Evolutionary conservation across 2,113 vertebrate species (phyloP).

Genomic region (Hymenochirus boettgeri): DNA sequence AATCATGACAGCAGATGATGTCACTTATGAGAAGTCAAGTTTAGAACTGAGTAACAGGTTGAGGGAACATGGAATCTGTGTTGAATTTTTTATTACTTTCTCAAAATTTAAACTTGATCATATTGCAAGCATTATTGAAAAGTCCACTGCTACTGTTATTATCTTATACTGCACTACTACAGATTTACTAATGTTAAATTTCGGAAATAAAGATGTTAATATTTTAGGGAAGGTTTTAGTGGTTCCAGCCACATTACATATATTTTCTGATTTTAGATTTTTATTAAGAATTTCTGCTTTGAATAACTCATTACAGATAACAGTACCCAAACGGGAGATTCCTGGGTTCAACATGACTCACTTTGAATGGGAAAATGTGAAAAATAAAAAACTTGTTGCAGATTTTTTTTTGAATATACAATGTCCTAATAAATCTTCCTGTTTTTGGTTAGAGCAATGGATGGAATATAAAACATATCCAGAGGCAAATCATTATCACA

Average conservation of each 20-base stretch:
- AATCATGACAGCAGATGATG: not conserved
- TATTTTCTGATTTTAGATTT: not conserved
- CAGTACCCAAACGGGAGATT: not conserved
- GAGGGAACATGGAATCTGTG: not conserved
- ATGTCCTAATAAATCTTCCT: not conserved
- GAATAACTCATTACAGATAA: constrained; percentile 3
- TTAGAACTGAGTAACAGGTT: not conserved
- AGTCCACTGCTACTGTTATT: not conserved
- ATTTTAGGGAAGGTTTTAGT: not conserved
- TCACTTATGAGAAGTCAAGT: not conserved
- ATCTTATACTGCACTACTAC: not conserved
- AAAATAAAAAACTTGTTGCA: not conserved
- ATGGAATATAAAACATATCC: too few relatives aligned
- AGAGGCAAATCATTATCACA: not conserved
- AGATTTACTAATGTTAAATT: too few relatives aligned
- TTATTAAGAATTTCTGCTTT: not conserved
- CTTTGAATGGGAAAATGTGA: not conserved
- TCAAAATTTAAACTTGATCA: not conserved
- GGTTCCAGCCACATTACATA: not conserved
- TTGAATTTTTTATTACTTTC: not conserved
- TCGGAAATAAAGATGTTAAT: too few relatives aligned
- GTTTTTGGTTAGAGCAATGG: not conserved
- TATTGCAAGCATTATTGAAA: not conserved
- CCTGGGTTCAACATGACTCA: not conserved
- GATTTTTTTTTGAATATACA: not conserved